Conservation (phyloP, 2,888 invertebrate genomes). For the Tenthredo distinguenda region DNA sequence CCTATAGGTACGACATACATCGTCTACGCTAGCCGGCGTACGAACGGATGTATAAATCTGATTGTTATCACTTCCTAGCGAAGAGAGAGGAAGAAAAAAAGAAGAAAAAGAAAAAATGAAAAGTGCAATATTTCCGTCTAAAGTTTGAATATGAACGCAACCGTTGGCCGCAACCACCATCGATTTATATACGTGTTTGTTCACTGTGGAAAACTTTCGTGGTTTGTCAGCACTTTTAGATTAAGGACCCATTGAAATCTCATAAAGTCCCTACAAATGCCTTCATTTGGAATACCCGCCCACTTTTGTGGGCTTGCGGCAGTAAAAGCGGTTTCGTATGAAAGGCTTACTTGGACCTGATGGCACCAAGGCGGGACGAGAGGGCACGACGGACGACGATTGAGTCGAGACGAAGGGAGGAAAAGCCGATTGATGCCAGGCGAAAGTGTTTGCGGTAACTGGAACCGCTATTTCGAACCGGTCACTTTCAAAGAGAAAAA, state of each 20-base stretch:
- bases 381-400: slow-evolving; percentile 33
- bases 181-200: slow-evolving; percentile 78
- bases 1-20: background rate
- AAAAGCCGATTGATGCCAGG: slow-evolving; percentile 53
- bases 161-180: slow-evolving; percentile 69
- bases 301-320: slow-evolving; percentile 55
- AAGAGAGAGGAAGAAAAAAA: slow-evolving; percentile 50
- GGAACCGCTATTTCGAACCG: slow-evolving; percentile 49
- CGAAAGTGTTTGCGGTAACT: slow-evolving; percentile 58
- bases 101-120: background rate
- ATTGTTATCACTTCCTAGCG: background rate
- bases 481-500: slow-evolving; percentile 49
- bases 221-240: slow-evolving; percentile 78
- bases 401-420: slow-evolving; percentile 53
- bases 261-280: slow-evolving; percentile 75
- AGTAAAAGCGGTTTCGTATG: slow-evolving; percentile 64
- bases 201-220: slow-evolving; percentile 75
- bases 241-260: slow-evolving; percentile 75
- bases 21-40: background rate
- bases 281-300: slow-evolving; percentile 71
- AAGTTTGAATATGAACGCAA: slow-evolving; percentile 76
- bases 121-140: slow-evolving; percentile 65
- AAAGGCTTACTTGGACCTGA: slow-evolving; percentile 61
- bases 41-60: background rate
- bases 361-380: slow-evolving; percentile 41